phyloP scores from a whole-genome alignment of 2,113 vertebrate genomes.

The Tympanuchus pallidicinctus region DNA sequence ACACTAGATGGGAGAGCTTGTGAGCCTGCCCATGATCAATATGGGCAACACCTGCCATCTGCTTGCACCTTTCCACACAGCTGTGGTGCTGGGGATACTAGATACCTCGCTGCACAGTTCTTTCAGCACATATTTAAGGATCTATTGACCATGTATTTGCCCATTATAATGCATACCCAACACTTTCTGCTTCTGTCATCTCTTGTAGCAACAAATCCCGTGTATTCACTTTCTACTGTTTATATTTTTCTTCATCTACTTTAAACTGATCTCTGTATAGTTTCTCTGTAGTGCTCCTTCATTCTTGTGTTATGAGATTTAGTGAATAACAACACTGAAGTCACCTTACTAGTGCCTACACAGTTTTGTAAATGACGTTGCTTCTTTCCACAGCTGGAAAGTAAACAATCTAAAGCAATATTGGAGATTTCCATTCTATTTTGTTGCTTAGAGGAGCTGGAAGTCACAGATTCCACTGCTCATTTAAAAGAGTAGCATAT shows the following conservation, averaged over 20 bases:
- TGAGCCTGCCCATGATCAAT: not conserved
- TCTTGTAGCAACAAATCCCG: not conserved
- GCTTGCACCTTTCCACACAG: fast-evolving
- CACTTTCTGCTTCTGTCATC: not conserved
- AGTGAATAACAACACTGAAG: not conserved
- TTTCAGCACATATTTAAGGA: not conserved
- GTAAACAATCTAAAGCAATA: not conserved
- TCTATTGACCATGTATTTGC: not conserved
- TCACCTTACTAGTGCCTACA: not conserved
- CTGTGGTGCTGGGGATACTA: too few relatives aligned
- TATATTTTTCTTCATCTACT: not conserved
- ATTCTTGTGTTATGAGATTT: not conserved
- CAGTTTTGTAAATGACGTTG: not conserved
- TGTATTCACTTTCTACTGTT: fast-evolving
- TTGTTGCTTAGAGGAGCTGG: not conserved
- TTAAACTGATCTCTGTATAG: not conserved
- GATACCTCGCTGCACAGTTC: not conserved
- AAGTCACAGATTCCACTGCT: not conserved
- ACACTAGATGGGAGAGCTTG: not conserved
- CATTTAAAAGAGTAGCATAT: not conserved
- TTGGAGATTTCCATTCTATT: not conserved
- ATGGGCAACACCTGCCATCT: not conserved
- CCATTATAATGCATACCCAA: fast-evolving
- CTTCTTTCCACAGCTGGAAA: not conserved
- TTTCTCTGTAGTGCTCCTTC: not conserved